phyloP scores from a whole-genome alignment of 2,113 vertebrate species.

The Salvator merianae region DNA sequence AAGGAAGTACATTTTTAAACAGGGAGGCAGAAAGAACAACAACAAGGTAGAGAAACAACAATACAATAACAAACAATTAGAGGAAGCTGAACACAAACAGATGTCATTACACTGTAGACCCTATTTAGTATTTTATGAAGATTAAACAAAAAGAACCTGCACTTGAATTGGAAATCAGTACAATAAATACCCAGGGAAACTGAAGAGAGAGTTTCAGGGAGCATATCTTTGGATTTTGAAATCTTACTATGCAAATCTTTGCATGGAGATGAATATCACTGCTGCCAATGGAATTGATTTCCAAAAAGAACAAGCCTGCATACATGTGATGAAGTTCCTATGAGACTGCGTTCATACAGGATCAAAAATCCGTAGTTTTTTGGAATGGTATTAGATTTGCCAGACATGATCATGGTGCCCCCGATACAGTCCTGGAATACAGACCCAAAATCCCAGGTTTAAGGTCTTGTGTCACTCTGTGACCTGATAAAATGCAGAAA shows the following conservation, averaged over 20 bases:
- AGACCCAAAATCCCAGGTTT: too few relatives aligned
- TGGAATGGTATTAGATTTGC: too few relatives aligned
- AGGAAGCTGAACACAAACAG: constrained; percentile 55
- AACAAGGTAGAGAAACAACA: constrained; percentile 36
- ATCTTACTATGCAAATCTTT: neutral
- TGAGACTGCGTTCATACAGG: too few relatives aligned
- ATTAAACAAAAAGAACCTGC: constrained; percentile 43
- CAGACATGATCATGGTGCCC: too few relatives aligned
- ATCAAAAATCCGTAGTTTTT: too few relatives aligned
- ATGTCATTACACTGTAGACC: constrained; percentile 57
- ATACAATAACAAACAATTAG: constrained; percentile 36
- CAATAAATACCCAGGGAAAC: neutral
- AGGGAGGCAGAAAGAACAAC: constrained; percentile 23
- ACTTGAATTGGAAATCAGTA: constrained; percentile 47
- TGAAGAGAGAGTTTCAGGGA: neutral
- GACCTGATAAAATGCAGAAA: too few relatives aligned
- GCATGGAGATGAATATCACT: neutral
- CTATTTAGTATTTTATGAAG: constrained; percentile 63
- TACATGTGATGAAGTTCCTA: too few relatives aligned
- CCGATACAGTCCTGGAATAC: too few relatives aligned
- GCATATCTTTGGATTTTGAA: neutral
- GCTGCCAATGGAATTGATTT: too few relatives aligned
- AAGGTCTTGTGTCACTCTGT: too few relatives aligned
- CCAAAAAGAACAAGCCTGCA: too few relatives aligned
- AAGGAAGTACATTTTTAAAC: constrained; percentile 16